Evolutionary conservation across 2,888 invertebrate species (phyloP), one percentile per base, ranked within the genome.

Genomic region (Heteromyza rotundicornis): DNA sequence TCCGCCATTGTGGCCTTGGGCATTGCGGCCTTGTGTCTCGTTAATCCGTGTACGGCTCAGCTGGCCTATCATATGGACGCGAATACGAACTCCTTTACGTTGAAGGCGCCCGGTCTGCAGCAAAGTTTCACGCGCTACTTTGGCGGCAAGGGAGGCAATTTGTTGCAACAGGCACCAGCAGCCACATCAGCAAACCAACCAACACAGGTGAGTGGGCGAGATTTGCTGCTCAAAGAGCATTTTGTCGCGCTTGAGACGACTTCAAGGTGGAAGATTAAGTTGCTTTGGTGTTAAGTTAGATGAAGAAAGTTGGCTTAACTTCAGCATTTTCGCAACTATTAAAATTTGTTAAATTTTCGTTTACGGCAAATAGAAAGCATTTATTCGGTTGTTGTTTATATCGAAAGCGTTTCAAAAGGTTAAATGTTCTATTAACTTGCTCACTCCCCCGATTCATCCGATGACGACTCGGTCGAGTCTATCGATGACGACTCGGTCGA

Each of bases 111-210:
- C 12, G 72, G 75, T 16, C 63, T 79, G 63, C 81, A 81, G 66
- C 83, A 82, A 64, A 79, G 77, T 50, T 83, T 81, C 59, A 81
- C 82, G 2, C 73, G 82, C 5, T 80, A 77, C 57, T 83, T 72
- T 58, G 82, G 81, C n/a, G 77, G 75, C 59, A 49, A 36, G 20
- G 7, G 20, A 3, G 47, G 47, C 5, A 47, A 47, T 19, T 19
- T 47, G 23, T 47, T 47, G 50, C 57, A 57, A 49, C 27, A 44
- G 27, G 24, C 32, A 7, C 1, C 17, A 62, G 64, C 57, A 65
- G 36, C 68, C 59, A 51, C 57, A 49, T 17, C 52, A 52, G 19
- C 35, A 57, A 24, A 20, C 16, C 62, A 61, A 19, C 10, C 40
- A 40, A 3, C 14, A n/a, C 10, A 40, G n/a, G 40, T 40, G 8